Conservation (phyloP, 1,140 invertebrate genomes). For the Neotoxoptera formosana region DNA sequence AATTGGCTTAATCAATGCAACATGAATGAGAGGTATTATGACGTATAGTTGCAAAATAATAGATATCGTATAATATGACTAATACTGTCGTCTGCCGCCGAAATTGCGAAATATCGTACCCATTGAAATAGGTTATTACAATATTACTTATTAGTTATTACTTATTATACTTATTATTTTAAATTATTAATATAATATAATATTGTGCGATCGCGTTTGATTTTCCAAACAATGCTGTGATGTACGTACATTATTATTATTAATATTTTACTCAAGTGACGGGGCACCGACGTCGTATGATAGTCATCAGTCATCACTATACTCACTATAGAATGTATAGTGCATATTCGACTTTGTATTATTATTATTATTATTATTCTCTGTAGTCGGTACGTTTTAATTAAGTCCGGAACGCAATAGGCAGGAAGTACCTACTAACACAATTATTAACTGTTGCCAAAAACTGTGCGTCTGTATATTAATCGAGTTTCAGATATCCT, state of each 20-base stretch:
- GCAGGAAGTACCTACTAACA: neutral
- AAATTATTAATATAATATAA: neutral
- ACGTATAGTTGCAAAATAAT: neutral
- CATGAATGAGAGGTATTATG: neutral
- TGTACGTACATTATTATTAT: too few relatives aligned
- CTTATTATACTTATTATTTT: neutral
- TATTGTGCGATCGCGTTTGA: neutral
- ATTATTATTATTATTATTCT: neutral
- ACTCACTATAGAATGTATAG: neutral
- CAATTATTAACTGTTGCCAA: slow-evolving; percentile 24
- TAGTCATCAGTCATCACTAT: neutral
- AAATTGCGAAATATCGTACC: neutral
- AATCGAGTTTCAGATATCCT: neutral
- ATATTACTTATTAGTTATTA: too few relatives aligned
- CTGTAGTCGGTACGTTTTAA: neutral
- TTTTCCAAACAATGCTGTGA: neutral
- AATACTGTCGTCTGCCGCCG: neutral
- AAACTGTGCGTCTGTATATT: neutral
- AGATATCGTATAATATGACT: too few relatives aligned
- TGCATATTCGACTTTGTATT: neutral
- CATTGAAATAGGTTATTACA: neutral
- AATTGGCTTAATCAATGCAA: neutral
- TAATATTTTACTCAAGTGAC: neutral
- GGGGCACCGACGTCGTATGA: neutral
- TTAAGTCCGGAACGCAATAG: neutral